Percentiles rank a stretch among this genome's conserved stretches.
Conservation (phyloP, 2,797 vertebrate species). For the Pseudomugil gertrudae region DNA sequence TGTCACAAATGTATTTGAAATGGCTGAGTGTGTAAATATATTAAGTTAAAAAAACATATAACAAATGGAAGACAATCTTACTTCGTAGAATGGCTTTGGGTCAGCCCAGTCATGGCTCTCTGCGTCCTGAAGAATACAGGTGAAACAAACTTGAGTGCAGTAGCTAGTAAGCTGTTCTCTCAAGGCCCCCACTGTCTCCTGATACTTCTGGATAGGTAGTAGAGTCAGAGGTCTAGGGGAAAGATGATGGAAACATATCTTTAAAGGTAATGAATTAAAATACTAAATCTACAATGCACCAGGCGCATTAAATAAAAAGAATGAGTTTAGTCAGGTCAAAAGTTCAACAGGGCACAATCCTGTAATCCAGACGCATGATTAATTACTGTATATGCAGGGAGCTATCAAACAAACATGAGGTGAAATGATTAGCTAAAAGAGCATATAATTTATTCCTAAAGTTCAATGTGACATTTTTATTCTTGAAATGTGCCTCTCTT, state of each 20-base stretch:
- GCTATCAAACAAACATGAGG: constrained; percentile 42
- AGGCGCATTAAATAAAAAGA: constrained; percentile 13
- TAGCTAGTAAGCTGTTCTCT: constrained; percentile 90
- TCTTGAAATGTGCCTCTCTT: background rate
- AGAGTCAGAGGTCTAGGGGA: constrained; percentile 85
- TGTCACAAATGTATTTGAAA: background rate
- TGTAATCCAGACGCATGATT: constrained; percentile 35
- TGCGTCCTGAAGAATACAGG: constrained; percentile 92
- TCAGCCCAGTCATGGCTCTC: constrained; percentile 96
- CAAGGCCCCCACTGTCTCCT: constrained; percentile 84
- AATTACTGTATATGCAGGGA: constrained; percentile 41
- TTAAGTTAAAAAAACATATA: background rate
- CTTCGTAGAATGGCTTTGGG: constrained; percentile 95
- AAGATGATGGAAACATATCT: constrained; percentile 31
- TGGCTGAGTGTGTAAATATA: background rate
- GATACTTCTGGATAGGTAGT: constrained; percentile 88
- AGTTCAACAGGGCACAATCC: constrained; percentile 7
- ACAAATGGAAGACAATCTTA: constrained; percentile 62
- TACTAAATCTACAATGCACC: constrained; percentile 13
- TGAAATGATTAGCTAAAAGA: constrained; percentile 31
- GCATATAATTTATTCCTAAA: constrained; percentile 50
- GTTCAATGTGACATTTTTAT: constrained; percentile 55
- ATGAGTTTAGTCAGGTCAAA: constrained; percentile 4
- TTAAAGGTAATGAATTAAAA: constrained; percentile 23
- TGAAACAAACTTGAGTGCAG: constrained; percentile 88